Conservation (phyloP, 2,113 vertebrate genomes). For the Antechinus stuartii region DNA sequence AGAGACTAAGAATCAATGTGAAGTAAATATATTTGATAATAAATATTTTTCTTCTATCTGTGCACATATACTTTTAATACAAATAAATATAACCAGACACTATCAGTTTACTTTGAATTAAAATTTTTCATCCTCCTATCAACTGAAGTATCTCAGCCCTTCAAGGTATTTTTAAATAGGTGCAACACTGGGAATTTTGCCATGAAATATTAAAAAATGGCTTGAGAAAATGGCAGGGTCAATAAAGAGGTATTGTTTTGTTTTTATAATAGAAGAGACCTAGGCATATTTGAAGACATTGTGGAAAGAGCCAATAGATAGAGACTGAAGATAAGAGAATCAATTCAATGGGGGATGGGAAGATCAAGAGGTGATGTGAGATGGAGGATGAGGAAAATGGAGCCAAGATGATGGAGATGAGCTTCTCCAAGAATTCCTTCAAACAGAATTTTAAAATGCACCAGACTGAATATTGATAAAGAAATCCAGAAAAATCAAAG, state of each 20-base stretch:
- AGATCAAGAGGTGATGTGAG: too few relatives aligned
- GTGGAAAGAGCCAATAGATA: neutral
- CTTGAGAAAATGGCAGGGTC: neutral
- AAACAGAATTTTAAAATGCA: neutral
- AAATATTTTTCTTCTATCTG: neutral
- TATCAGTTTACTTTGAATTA: neutral
- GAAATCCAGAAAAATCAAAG: neutral
- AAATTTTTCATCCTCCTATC: neutral
- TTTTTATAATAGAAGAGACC: too few relatives aligned
- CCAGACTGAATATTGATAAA: neutral
- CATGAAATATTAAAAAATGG: neutral
- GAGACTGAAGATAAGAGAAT: too few relatives aligned
- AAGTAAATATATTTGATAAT: neutral
- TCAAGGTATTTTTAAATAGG: neutral
- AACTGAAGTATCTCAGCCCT: neutral
- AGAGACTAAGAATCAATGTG: neutral
- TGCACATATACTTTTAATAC: neutral
- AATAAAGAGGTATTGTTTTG: neutral
- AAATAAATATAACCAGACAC: neutral
- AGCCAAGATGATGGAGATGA: neutral
- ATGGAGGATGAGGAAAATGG: too few relatives aligned
- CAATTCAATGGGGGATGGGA: too few relatives aligned
- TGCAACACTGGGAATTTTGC: neutral
- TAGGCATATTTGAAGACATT: neutral
- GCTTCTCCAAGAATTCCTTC: neutral